phyloP scores from a whole-genome alignment of 2,888 invertebrate genomes.

The Tipula lateralis region DNA sequence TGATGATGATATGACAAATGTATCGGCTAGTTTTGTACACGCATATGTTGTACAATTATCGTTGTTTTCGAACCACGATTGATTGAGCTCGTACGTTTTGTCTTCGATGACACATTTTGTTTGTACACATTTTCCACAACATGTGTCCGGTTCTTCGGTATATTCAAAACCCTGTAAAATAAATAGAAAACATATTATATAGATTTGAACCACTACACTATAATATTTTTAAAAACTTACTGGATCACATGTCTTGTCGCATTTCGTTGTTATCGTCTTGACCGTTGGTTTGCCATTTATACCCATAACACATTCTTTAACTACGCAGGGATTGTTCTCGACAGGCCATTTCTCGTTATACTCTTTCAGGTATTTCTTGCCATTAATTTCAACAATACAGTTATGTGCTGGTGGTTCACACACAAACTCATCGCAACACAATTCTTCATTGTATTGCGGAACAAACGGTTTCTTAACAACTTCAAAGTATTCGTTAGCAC shows the following conservation, averaged over 20 bases:
- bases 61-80: conserved; percentile 54
- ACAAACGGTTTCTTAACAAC: conserved; percentile 40
- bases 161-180: conserved; percentile 56
- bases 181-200: background rate
- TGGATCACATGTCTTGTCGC: conserved; percentile 40
- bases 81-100: conserved; percentile 51
- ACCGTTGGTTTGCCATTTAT: conserved; percentile 42
- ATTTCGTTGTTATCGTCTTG: conserved; percentile 40
- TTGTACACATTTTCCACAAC: conserved; percentile 64
- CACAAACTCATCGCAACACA: conserved; percentile 61
- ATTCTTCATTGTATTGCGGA: conserved; percentile 34
- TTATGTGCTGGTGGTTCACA: conserved; percentile 44
- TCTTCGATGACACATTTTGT: conserved; percentile 55
- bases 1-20: conserved; percentile 54
- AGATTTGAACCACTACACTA: background rate
- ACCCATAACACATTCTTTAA: conserved; percentile 43
- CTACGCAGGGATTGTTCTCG: conserved; percentile 48
- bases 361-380: conserved; percentile 43
- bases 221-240: background rate
- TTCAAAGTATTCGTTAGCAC: conserved; percentile 54
- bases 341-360: conserved; percentile 51
- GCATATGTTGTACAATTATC: conserved; percentile 63
- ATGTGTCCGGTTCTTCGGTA: conserved; percentile 45
- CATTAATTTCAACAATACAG: conserved; percentile 45
- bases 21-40: conserved; percentile 51